Evolutionary conservation across 1,140 invertebrate genomes (phyloP).

Genomic region (Parapsyche elsis): DNA sequence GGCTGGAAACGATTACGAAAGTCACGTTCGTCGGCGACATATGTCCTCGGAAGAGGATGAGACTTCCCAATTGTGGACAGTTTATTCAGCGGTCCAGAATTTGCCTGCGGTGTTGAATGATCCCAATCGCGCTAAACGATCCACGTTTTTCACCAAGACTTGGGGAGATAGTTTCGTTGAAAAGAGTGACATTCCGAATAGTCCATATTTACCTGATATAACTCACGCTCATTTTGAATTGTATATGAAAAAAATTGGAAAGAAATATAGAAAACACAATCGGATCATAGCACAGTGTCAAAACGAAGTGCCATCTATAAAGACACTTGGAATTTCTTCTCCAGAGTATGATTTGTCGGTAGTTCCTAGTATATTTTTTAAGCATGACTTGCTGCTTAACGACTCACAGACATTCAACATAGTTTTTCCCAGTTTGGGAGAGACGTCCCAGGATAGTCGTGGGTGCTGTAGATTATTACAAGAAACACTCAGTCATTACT

Average conservation of each 20-base stretch:
- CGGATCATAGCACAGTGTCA: constrained; percentile 64
- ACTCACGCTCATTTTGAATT: constrained; percentile 85
- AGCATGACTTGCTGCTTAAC: constrained; percentile 83
- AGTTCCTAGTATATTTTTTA: constrained; percentile 90
- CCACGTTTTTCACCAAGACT: constrained; percentile 95
- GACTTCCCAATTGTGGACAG: constrained; percentile 74
- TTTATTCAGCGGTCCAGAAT: constrained; percentile 90
- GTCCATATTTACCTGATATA: constrained; percentile 86
- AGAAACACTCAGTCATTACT: constrained; percentile 87
- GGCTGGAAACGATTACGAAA: constrained; percentile 88
- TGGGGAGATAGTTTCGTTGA: constrained; percentile 97
- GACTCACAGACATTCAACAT: constrained; percentile 85
- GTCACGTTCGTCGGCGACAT: constrained; percentile 86
- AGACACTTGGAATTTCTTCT: constrained; percentile 59
- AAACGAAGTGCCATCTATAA: constrained; percentile 52
- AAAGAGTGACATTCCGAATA: constrained; percentile 78
- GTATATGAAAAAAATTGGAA: constrained; percentile 84
- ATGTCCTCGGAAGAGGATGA: constrained; percentile 70
- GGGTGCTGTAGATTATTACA: constrained; percentile 66
- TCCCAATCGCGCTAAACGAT: constrained; percentile 89
- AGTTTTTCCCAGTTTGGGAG: constrained; percentile 78
- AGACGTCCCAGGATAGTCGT: constrained; percentile 62
- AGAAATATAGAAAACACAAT: constrained; percentile 70
- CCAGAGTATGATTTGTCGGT: constrained; percentile 61
- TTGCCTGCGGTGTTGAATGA: constrained; percentile 97